phyloP scores from a whole-genome alignment of 1,140 invertebrate genomes.

The Tetramorium parvispinum region DNA sequence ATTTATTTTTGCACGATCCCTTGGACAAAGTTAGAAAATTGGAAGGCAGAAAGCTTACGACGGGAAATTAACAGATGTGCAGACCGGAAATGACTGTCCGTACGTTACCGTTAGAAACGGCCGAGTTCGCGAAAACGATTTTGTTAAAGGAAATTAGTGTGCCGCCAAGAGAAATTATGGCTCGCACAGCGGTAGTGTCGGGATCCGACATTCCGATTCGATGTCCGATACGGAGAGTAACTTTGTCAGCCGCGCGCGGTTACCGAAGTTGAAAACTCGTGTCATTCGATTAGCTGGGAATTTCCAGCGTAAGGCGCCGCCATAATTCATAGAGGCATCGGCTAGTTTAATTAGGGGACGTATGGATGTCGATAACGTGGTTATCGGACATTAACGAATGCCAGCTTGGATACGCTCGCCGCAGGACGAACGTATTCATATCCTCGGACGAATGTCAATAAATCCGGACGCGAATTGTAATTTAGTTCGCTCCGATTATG shows the following conservation, averaged over 20 bases:
- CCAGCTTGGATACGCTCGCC: not conserved
- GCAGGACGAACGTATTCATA: not conserved
- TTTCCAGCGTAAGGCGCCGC: constrained; percentile 12
- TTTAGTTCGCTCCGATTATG: not conserved
- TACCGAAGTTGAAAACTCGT: constrained; percentile 52
- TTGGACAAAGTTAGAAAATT: not conserved
- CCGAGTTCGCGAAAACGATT: constrained; percentile 39
- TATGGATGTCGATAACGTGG: not conserved
- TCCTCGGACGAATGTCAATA: not conserved
- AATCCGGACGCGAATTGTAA: constrained; percentile 1
- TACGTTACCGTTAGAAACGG: constrained; percentile 19
- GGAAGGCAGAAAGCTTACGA: constrained; percentile 7
- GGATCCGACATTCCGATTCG: constrained; percentile 48
- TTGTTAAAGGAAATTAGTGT: constrained; percentile 51
- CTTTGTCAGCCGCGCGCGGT: constrained; percentile 35
- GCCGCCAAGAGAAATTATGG: constrained; percentile 46
- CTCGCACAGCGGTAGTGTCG: constrained; percentile 9
- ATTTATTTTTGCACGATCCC: not conserved
- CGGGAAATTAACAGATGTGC: constrained; percentile 40
- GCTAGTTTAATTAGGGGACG: constrained; percentile 12
- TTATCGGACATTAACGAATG: constrained; percentile 9
- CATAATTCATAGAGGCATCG: constrained; percentile 41
- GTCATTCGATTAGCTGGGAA: constrained; percentile 29
- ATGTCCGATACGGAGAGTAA: constrained; percentile 48
- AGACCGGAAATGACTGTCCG: constrained; percentile 6